These are phyloP conservation scores for Microcebus murinus DNA, from an alignment of 2,113 vertebrate genomes.

Conservation along the genomic window DNA sequence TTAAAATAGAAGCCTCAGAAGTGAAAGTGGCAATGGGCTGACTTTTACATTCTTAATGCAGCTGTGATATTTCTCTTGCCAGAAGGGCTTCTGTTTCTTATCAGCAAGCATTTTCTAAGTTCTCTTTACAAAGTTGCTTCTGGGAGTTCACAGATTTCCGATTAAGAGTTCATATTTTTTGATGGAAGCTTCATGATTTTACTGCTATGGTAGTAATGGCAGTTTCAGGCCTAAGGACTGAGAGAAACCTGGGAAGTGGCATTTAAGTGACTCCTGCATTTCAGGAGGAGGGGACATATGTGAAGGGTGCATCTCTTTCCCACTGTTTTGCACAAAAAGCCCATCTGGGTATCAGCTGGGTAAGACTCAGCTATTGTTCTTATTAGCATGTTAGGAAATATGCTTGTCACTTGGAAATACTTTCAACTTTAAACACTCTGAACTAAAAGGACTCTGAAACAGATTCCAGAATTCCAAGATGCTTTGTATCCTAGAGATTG, in stretches of 20 bases:
- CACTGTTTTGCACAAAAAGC: background rate
- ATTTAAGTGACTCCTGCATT: background rate
- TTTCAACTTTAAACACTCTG: background rate
- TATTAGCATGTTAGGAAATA: background rate
- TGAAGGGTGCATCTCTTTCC: background rate
- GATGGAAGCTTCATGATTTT: slow-evolving; percentile 2
- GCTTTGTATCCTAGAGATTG: background rate
- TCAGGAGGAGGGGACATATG: background rate
- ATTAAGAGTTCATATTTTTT: slow-evolving; percentile 30
- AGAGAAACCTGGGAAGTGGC: background rate
- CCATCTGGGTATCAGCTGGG: background rate
- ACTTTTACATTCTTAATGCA: slow-evolving; percentile 8
- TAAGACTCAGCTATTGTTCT: background rate
- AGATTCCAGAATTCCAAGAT: background rate
- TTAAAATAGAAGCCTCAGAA: slow-evolving; percentile 16
- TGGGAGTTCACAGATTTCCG: slow-evolving; percentile 32
- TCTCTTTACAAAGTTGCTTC: slow-evolving; percentile 34
- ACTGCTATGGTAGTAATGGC: background rate
- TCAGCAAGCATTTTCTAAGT: slow-evolving; percentile 27
- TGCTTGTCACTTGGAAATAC: slow-evolving; percentile 1
- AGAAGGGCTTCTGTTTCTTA: slow-evolving; percentile 21
- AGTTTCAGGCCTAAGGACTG: slow-evolving; percentile 5
- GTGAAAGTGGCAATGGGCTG: background rate
- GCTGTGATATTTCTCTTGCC: slow-evolving; percentile 26
- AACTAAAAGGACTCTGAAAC: background rate